Evolutionary conservation across 2,113 vertebrate genomes (phyloP), one percentile per base, ranked within the genome.

Genomic region (Notothenia rossii): DNA sequence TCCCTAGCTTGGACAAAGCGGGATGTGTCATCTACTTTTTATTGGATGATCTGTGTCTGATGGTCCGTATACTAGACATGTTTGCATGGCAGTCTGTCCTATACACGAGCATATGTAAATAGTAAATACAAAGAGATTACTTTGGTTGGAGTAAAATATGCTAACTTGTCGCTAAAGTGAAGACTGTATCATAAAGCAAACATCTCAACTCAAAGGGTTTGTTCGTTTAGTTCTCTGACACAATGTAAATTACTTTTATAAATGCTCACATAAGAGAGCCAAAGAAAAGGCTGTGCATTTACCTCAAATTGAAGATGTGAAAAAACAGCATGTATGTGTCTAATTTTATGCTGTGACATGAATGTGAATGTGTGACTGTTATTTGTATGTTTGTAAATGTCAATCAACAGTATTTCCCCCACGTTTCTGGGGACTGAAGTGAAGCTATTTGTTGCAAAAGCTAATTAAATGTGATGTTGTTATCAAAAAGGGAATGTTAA

Each of bases 301-400:
- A 88, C 89, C 87, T 89, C 88, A 89, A 84, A 88, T 82, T 80
- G 25, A 91, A 90, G 79, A 93, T 90, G 89, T 92, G 86, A 93
- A 91, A 7, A 76, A 73, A 81, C 61, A 60, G 10, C 46, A 10
- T n/a, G 25, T 78, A 56, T 82, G 81, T 78, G 64, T 77, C 20
- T 63, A 14, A 15, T 81, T 62, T 69, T 63, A 46, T 54, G 76
- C 62, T 75, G 75, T 79, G 61, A 68, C 45, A 54, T 72, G 63
- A 84, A 75, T 86, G 75, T 83, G 81, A 80, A 53, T 61, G 58
- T 79, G 53, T 72, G 43, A 60, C 40, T 76, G 50, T 68, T 14
- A 49, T 25, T 69, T 69, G 25, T 72, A 66, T 86, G 65, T 89
- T 20, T 82, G 66, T 83, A 49, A 54, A 53, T 87, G 85, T 88